Evolutionary conservation across 2,113 vertebrate genomes (phyloP).

Genomic region (Phoxinus phoxinus): DNA sequence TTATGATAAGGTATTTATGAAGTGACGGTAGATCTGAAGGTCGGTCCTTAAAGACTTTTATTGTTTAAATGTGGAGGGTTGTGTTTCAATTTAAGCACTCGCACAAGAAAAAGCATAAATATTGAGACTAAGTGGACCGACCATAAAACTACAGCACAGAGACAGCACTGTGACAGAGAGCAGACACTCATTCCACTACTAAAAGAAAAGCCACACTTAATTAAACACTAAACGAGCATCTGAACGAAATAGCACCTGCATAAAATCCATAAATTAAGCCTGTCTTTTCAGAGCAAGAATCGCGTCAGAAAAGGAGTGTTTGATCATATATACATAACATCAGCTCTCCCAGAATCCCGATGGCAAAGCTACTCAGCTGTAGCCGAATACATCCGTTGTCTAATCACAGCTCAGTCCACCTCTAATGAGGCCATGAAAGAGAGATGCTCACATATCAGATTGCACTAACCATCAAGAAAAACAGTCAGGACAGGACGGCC

Average conservation of each 20-base stretch:
- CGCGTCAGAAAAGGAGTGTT: background rate
- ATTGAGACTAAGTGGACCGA: slow-evolving; percentile 96
- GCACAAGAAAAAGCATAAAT: slow-evolving; percentile 95
- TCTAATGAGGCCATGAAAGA: slow-evolving; percentile 40
- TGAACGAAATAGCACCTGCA: slow-evolving; percentile 87
- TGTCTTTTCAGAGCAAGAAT: slow-evolving; percentile 51
- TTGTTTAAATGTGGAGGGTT: slow-evolving; percentile 97
- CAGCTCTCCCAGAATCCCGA: too few relatives aligned
- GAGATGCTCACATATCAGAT: slow-evolving; percentile 38
- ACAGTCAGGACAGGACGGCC: background rate
- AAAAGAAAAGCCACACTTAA: slow-evolving; percentile 97
- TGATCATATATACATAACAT: background rate
- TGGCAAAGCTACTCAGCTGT: background rate
- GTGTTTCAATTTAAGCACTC: slow-evolving; percentile 94
- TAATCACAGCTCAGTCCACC: slow-evolving; percentile 33
- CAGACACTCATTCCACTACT: slow-evolving; percentile 94
- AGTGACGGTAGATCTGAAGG: slow-evolving; percentile 98
- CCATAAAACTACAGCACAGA: slow-evolving; percentile 80
- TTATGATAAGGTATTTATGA: slow-evolving; percentile 99
- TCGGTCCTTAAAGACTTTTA: slow-evolving; percentile 95
- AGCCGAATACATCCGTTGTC: slow-evolving; percentile 30
- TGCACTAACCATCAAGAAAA: slow-evolving; percentile 33
- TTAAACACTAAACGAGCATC: slow-evolving; percentile 94
- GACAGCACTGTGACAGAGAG: slow-evolving; percentile 89
- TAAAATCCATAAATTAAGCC: slow-evolving; percentile 85